Evolutionary conservation across 1,140 invertebrate genomes (phyloP).

Genomic region (Plectrocnemia conspersa): DNA sequence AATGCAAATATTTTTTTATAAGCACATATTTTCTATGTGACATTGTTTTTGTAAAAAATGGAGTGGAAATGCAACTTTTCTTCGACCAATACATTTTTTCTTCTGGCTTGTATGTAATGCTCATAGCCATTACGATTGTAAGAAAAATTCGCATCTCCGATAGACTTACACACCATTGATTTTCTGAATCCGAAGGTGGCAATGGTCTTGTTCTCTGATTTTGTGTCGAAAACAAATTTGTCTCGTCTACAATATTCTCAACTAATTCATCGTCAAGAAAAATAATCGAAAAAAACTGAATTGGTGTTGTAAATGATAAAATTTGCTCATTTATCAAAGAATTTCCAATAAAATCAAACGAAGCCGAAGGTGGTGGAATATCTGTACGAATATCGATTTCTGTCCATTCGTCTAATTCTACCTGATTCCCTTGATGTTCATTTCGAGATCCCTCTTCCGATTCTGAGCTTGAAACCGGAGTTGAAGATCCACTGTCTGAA

Average conservation of each 20-base stretch:
- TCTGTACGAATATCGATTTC: slow-evolving; percentile 9
- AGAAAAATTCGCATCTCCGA: slow-evolving; percentile 3
- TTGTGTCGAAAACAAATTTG: slow-evolving; percentile 10
- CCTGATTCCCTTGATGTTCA: background rate
- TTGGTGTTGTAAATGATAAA: slow-evolving; percentile 1
- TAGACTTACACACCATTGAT: background rate
- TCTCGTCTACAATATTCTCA: slow-evolving; percentile 4
- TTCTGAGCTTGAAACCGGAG: slow-evolving; percentile 1
- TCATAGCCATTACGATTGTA: slow-evolving; percentile 5
- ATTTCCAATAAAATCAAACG: slow-evolving; percentile 6
- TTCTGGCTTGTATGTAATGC: slow-evolving; percentile 5
- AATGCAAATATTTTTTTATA: slow-evolving; percentile 15
- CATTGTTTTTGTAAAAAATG: slow-evolving; percentile 8
- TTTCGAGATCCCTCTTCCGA: slow-evolving; percentile 6
- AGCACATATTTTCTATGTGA: background rate
- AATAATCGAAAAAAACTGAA: background rate
- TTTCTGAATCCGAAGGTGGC: slow-evolving; percentile 2
- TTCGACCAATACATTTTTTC: slow-evolving; percentile 6
- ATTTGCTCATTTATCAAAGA: slow-evolving; percentile 3
- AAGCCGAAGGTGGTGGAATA: slow-evolving; percentile 7
- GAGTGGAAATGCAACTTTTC: background rate
- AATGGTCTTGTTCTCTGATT: slow-evolving; percentile 2
- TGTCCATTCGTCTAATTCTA: slow-evolving; percentile 3
- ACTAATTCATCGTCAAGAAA: slow-evolving; percentile 8
- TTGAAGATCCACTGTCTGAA: slow-evolving; percentile 11